Evolutionary conservation across 2,888 invertebrate species (phyloP).

Genomic region (Heliconius aoede): DNA sequence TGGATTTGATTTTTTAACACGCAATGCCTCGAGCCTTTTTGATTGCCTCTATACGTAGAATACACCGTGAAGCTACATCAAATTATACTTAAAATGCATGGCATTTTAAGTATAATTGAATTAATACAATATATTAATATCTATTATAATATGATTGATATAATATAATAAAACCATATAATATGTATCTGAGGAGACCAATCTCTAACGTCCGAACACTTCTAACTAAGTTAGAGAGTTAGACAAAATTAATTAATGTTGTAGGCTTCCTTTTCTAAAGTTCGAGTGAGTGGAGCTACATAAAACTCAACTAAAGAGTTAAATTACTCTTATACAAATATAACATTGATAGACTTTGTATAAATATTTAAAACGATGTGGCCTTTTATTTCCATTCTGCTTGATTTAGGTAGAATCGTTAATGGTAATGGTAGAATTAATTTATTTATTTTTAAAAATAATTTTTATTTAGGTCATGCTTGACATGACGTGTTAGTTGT

Average conservation of each 20-base stretch:
- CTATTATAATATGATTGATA: too few relatives aligned
- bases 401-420: background rate
- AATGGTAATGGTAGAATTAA: background rate
- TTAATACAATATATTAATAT: too few relatives aligned
- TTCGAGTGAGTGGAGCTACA: background rate
- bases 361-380: slow-evolving; percentile 10
- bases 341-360: slow-evolving; percentile 4
- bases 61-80: too few relatives aligned
- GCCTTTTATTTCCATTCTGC: background rate
- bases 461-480: background rate
- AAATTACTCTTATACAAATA: slow-evolving; percentile 11
- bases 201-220: slow-evolving; percentile 8
- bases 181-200: background rate
- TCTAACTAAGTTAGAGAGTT: slow-evolving; percentile 3
- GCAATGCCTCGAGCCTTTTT: too few relatives aligned
- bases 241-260: slow-evolving; percentile 13
- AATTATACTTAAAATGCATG: too few relatives aligned
- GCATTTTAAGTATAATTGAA: too few relatives aligned
- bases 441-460: background rate
- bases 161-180: background rate
- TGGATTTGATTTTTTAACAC: too few relatives aligned
- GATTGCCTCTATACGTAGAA: too few relatives aligned
- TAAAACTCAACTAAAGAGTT: slow-evolving; percentile 3
- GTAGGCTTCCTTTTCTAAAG: slow-evolving; percentile 22
- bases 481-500: too few relatives aligned